Evolutionary conservation across 2,113 vertebrate species (phyloP), one percentile per base, ranked within the genome.

Genomic region (Collichthys lucidus): DNA sequence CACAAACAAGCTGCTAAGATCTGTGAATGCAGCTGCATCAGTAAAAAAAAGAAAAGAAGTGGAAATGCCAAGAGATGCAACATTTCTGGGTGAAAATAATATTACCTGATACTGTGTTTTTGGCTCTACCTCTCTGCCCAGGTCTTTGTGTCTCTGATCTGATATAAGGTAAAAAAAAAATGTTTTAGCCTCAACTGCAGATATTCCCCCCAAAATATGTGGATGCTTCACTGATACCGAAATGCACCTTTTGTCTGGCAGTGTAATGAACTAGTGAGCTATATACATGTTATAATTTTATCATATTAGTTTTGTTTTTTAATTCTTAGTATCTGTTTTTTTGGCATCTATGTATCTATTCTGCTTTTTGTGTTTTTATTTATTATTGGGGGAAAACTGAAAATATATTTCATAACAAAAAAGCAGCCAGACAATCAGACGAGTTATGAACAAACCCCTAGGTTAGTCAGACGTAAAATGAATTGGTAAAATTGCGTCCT

Each of bases 21-120:
- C 67, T 63, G 77, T 64, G 40, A 63, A 19, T 35, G 77, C 26
- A 55, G n/a, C 31, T 24, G 16, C 47, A 8, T 19, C 15, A 29
- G 20, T 52, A 35, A 35, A 35, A 7, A 35, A 40, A 35, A 12
- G 26, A 40, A 52, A 57, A 35, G 3, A 55, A 42, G 19, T 53
- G 19, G 17, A 40, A 52, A 29, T 26, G 10, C 17, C 15, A 50
- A 61, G 3, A 24, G 14, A 17, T 16, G 42, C 42, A n/a, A 1
- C 2, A n/a, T 29, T 3, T 64, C 16, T 8, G n/a, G 10, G n/a
- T 42, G 9, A 31, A 16, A 46, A 46, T 46, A 14, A 9, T 40
- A 44, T 50, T 9, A 52, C 20, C 17, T 20, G 11, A 40, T 40
- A n/a, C n/a, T 15, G 60, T 53, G 8, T 16, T 14, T 57, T 57